Conservation (phyloP, 2,113 vertebrate genomes). For the Lethenteron reissneri region DNA sequence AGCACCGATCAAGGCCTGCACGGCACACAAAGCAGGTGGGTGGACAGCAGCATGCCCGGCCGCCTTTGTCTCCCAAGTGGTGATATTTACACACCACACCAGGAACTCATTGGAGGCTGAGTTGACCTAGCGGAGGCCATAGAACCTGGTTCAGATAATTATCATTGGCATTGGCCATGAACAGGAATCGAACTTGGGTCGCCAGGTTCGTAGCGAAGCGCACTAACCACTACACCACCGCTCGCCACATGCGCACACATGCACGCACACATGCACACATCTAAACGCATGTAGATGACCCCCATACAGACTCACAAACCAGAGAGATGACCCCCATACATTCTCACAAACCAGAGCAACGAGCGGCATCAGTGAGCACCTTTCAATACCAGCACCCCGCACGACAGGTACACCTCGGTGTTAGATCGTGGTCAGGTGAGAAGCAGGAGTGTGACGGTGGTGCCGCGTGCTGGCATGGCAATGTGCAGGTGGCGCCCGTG, state of each 20-base stretch:
- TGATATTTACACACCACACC: background rate
- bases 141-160: background rate
- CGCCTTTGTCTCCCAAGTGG: too few species aligned
- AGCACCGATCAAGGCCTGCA: too few species aligned
- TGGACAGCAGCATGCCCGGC: too few species aligned
- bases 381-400: background rate
- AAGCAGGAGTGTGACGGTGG: background rate
- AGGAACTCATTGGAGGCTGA: background rate
- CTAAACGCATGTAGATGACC: background rate
- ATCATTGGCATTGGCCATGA: too few species aligned
- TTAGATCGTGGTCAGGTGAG: slow-evolving; percentile 3
- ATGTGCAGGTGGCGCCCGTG: background rate
- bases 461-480: background rate
- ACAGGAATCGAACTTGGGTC: too few species aligned
- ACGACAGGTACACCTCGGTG: background rate
- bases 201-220: too few species aligned
- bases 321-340: background rate
- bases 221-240: too few species aligned
- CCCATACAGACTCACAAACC: background rate
- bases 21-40: too few species aligned
- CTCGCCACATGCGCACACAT: too few species aligned
- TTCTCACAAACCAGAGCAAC: background rate
- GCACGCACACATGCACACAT: too few species aligned
- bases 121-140: background rate
- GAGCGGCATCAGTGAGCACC: slow-evolving; percentile 9